A percentile compares a stretch with the other conserved stretches of the same genome.
Evolutionary conservation across 2,113 vertebrate genomes (phyloP).

Genomic region (Chroicocephalus ridibundus): DNA sequence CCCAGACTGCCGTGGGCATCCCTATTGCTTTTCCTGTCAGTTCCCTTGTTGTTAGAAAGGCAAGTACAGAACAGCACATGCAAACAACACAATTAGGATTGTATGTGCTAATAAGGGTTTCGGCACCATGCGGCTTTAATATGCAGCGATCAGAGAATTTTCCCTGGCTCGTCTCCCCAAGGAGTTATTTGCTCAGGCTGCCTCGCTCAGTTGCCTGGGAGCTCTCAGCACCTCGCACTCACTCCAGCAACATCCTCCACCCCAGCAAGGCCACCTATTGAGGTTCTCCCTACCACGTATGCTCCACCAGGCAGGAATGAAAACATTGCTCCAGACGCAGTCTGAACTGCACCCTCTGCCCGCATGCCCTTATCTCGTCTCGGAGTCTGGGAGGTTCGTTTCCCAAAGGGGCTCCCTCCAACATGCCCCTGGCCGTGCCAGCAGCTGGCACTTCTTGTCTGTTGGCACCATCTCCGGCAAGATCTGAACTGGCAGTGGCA

Average conservation of each 20-base stretch:
- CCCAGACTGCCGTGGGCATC: conserved; percentile 34
- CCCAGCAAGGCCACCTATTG: background rate
- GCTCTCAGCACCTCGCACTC: background rate
- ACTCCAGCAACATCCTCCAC: background rate
- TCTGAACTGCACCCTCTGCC: background rate
- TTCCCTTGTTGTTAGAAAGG: conserved; percentile 29
- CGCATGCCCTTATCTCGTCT: background rate
- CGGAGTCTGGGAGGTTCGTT: background rate
- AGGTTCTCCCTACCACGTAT: background rate
- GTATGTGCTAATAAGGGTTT: conserved; percentile 35
- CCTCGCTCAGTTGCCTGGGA: background rate
- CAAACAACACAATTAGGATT: conserved; percentile 44
- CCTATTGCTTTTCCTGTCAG: conserved; percentile 26
- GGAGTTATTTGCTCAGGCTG: background rate
- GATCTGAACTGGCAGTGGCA: background rate
- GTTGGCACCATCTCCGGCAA: background rate
- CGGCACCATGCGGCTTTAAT: conserved; percentile 5
- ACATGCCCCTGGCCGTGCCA: background rate
- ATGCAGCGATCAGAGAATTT: conserved; percentile 22
- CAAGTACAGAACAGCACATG: conserved; percentile 46
- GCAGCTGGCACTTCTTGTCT: background rate
- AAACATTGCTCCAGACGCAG: background rate
- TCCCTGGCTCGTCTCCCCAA: conserved; percentile 16
- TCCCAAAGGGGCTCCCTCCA: background rate
- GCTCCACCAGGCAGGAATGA: background rate